phyloP scores from a whole-genome alignment of 2,888 invertebrate genomes.

The Macaria liturata region DNA sequence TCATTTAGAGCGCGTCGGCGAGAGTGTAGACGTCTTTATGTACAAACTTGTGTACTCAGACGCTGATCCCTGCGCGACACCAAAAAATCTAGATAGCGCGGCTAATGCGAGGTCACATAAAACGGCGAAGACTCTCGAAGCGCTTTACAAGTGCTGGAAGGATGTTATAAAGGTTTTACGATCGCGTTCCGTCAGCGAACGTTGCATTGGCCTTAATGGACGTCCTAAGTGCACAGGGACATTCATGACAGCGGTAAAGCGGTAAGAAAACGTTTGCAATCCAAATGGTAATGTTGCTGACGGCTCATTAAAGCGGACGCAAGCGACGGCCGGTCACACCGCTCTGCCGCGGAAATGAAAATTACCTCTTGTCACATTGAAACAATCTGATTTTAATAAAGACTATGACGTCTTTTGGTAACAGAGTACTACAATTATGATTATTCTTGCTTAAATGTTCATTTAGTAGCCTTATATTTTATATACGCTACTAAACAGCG shows the following conservation, averaged over 20 bases:
- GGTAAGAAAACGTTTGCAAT: slow-evolving; percentile 56
- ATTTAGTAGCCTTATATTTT: too few relatives aligned
- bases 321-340: slow-evolving; percentile 13
- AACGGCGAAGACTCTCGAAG: slow-evolving; percentile 72
- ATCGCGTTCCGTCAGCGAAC: slow-evolving; percentile 77
- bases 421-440: too few relatives aligned
- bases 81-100: slow-evolving; percentile 57
- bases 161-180: slow-evolving; percentile 83
- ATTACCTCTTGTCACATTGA: slow-evolving; percentile 16
- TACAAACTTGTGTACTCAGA: slow-evolving; percentile 54
- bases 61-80: slow-evolving; percentile 48
- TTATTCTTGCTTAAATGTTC: too few relatives aligned
- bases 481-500: too few relatives aligned
- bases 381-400: slow-evolving; percentile 16
- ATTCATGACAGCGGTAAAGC: slow-evolving; percentile 74
- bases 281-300: slow-evolving; percentile 52
- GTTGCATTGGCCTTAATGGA: slow-evolving; percentile 80
- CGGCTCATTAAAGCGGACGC: slow-evolving; percentile 53
- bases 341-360: slow-evolving; percentile 23
- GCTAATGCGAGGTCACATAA: slow-evolving; percentile 72
- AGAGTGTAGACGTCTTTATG: slow-evolving; percentile 54
- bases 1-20: slow-evolving; percentile 42
- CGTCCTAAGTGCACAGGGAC: slow-evolving; percentile 81
- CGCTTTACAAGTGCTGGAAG: slow-evolving; percentile 82
- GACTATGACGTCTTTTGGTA: too few relatives aligned